Conservation (phyloP, 2,113 vertebrate genomes). For the Chloebia gouldiae region DNA sequence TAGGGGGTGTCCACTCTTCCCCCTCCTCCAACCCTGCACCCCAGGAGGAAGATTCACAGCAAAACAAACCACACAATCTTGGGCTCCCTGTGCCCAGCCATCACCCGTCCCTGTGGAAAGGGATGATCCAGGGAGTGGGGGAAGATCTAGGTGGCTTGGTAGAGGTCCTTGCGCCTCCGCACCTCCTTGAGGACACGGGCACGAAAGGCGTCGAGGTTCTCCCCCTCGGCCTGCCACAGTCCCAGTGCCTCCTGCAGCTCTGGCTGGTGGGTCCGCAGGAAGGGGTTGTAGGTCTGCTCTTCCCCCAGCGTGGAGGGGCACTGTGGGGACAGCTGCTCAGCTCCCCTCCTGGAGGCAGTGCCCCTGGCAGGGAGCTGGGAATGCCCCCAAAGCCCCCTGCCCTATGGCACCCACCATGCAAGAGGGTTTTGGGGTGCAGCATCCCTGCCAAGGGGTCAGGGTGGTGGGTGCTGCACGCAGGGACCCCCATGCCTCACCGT, state of each 20-base stretch:
- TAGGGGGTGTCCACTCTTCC: neutral
- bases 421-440: neutral
- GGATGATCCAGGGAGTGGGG: accelerated
- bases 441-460: conserved; percentile 68
- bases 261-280: conserved; percentile 84
- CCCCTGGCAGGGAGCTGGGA: neutral
- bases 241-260: conserved; percentile 86
- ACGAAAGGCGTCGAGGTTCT: conserved; percentile 80
- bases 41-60: conserved; percentile 23
- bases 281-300: conserved; percentile 93
- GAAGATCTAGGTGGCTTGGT: conserved; percentile 70
- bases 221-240: conserved; percentile 71
- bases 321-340: conserved; percentile 58
- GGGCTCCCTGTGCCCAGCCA: accelerated
- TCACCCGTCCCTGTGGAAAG: neutral
- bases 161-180: conserved; percentile 87
- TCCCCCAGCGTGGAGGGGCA: conserved; percentile 92
- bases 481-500: conserved; percentile 72
- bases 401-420: neutral
- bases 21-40: neutral
- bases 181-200: conserved; percentile 89
- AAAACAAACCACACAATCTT: neutral
- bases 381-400: too few species aligned
- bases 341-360: neutral
- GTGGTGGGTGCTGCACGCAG: neutral